These are phyloP conservation scores for Cavia porcellus DNA, from an alignment of 2,113 vertebrate genomes.

Conservation along the genomic window DNA sequence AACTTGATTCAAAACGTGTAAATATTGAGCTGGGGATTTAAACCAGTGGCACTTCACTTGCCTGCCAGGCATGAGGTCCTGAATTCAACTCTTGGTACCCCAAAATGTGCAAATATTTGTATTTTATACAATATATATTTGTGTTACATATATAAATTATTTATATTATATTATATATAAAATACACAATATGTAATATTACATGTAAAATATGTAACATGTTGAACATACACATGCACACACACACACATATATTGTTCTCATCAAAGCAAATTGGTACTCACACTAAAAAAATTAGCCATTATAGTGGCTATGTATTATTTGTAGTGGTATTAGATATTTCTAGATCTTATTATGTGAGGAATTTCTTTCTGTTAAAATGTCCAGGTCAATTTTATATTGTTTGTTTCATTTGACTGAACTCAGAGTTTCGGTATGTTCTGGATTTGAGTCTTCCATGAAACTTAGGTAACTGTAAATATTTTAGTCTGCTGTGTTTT, in stretches of 20 bases:
- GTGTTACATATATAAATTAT: neutral
- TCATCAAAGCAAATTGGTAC: neutral
- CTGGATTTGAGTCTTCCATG: neutral
- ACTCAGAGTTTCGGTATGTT: neutral
- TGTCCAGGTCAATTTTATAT: neutral
- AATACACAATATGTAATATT: too few relatives aligned
- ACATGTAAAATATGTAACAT: too few relatives aligned
- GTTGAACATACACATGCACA: too few relatives aligned
- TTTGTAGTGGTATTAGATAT: neutral
- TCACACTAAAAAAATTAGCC: neutral
- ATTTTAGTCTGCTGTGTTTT: neutral
- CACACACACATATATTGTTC: too few relatives aligned
- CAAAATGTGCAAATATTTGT: too few relatives aligned
- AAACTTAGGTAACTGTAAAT: neutral
- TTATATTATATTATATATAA: too few relatives aligned
- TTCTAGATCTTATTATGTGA: neutral
- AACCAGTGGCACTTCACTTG: too few relatives aligned
- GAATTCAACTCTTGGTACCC: too few relatives aligned
- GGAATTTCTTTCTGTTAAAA: neutral
- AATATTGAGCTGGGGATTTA: too few relatives aligned
- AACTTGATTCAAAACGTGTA: too few relatives aligned
- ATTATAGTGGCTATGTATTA: neutral
- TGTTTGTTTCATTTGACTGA: neutral
- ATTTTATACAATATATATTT: too few relatives aligned
- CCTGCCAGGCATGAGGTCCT: too few relatives aligned